These are phyloP conservation scores for Euclidia mi DNA, from an alignment of 2,888 invertebrate species.

Conservation along the genomic window DNA sequence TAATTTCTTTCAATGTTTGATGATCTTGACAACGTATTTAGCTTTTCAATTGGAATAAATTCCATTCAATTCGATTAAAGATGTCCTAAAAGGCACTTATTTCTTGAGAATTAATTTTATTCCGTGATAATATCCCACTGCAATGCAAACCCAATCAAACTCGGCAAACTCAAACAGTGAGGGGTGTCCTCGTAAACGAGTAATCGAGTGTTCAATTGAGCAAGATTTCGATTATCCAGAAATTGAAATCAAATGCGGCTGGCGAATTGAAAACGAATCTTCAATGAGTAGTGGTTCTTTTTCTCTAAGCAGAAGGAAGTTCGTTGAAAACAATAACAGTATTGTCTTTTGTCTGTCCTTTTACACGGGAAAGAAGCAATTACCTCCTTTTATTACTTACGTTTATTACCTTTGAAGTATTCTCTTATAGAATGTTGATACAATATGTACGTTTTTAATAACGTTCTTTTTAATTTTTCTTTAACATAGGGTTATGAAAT, in stretches of 20 bases:
- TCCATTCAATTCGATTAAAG: constrained; percentile 20
- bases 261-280: constrained; percentile 80
- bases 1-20: background rate
- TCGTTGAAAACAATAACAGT: constrained; percentile 53
- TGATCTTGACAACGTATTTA: constrained; percentile 9
- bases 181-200: constrained; percentile 84
- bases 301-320: constrained; percentile 45
- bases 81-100: constrained; percentile 42
- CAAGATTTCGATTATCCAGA: constrained; percentile 87
- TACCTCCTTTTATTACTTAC: constrained; percentile 51
- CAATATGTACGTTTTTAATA: constrained; percentile 25
- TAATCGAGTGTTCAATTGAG: constrained; percentile 89
- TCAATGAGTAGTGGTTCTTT: constrained; percentile 64
- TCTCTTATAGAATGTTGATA: constrained; percentile 24
- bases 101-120: constrained; percentile 72
- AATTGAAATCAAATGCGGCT: constrained; percentile 85
- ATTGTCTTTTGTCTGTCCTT: constrained; percentile 53
- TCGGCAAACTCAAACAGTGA: constrained; percentile 85
- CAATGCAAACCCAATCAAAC: constrained; percentile 87
- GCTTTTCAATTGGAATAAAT: background rate
- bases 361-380: constrained; percentile 52
- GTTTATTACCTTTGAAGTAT: constrained; percentile 40
- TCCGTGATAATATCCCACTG: constrained; percentile 74
- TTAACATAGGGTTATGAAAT: background rate
- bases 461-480: constrained; percentile 1